Evolutionary conservation across 2,888 invertebrate genomes (phyloP), one percentile per base, ranked within the genome.

Genomic region (Podotricha telesiphe): DNA sequence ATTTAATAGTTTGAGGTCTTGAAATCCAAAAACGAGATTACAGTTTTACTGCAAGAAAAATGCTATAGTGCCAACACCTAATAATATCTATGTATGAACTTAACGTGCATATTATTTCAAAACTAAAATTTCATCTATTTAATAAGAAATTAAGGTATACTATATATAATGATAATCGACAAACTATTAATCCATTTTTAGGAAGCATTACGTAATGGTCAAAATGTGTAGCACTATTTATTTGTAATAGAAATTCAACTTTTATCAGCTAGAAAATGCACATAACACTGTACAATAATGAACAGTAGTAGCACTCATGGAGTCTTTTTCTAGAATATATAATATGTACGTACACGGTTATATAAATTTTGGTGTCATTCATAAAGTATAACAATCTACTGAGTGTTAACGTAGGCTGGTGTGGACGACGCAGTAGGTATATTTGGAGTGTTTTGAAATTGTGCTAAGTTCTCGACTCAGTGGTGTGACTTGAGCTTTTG

Each of bases 391-490:
- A 63, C 11, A 65, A 70, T 51, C 19, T 68, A 63, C 40, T 13
- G 37, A 51, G 34, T 65, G 42, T 51, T 67, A 59, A 61, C n/a
- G 20, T 64, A 68, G 55, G 61, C 50, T 68, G 64, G 68, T 69
- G 22, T 68, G 74, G 67, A 71, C 66, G 73, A 62, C 55, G 61
- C 70, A 79, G 73, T 78, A 72, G 73, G 69, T 76, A 71, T 80
- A 78, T 81, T 79, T 82, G 81, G 82, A 76, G 75, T 75, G 85
- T 74, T 73, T 77, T 69, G 73, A 74, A 74, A 70, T 74, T 73
- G 79, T 75, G 76, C 77, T 76, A 78, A 78, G 85, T 87, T 88
- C 86, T 87, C 84, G 87, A 77, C 85, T 84, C 86, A 85, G 86
- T 83, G 76, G 69, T 19, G 28, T 47, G 20, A 63, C 62, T 73